Conservation (phyloP, 30 jellyfish, hydroid and myxozoan species). For the Aurelia sp. region DNA sequence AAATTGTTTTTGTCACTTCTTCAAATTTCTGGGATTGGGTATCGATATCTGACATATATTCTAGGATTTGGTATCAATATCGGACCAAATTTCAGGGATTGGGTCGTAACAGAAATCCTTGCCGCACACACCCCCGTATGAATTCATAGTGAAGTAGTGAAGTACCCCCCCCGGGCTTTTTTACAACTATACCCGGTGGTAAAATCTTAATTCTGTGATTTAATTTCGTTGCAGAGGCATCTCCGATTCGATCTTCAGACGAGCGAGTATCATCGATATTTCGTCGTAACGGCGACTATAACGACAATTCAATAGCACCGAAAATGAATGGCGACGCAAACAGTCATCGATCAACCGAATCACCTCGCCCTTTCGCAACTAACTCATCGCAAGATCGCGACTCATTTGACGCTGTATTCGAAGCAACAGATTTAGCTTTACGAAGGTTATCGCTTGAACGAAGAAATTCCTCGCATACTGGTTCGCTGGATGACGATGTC, state of each 20-base stretch:
- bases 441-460: constrained; percentile 26
- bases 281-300: constrained; percentile 45
- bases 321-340: constrained; percentile 37
- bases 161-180: too few relatives aligned
- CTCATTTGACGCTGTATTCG: constrained; percentile 52
- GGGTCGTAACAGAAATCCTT: too few relatives aligned
- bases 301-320: constrained; percentile 43
- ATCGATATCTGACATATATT: too few relatives aligned
- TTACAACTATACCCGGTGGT: too few relatives aligned
- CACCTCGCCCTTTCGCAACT: constrained; percentile 2
- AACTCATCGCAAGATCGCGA: constrained; percentile 35
- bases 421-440: constrained; percentile 21
- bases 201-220: too few relatives aligned
- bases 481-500: constrained; percentile 50
- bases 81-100: too few relatives aligned
- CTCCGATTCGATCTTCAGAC: constrained; percentile 23
- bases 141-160: too few relatives aligned
- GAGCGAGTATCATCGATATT: constrained; percentile 57
- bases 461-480: constrained; percentile 33
- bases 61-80: too few relatives aligned
- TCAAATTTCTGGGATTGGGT: too few relatives aligned
- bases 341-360: constrained; percentile 22
- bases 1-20: too few relatives aligned
- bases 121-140: too few relatives aligned
- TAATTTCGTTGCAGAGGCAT: constrained; percentile 30